Conservation (phyloP, 2,888 invertebrate species). For the Drosophila mercatorum region DNA sequence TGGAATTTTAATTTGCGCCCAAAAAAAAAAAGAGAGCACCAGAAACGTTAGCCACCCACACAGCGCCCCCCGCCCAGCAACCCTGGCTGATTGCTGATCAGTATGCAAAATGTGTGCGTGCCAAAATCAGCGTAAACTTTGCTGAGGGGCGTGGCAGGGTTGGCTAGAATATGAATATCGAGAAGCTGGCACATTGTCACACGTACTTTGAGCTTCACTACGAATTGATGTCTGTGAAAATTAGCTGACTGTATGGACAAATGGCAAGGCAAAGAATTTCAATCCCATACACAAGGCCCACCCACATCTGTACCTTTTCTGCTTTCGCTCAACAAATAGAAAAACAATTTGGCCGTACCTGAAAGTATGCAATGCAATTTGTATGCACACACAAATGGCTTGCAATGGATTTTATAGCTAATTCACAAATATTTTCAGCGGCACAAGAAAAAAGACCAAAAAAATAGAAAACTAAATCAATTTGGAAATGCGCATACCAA, state of each 20-base stretch:
- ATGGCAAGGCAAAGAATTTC: conserved; percentile 37
- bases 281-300: conserved; percentile 5
- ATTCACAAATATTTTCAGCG: conserved; percentile 25
- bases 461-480: conserved; percentile 22
- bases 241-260: conserved; percentile 65
- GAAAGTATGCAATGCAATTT: conserved; percentile 69
- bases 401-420: conserved; percentile 48
- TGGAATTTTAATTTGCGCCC: conserved; percentile 81
- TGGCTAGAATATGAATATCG: conserved; percentile 35
- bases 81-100: conserved; percentile 79
- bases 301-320: conserved; percentile 12
- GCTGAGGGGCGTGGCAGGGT: not conserved
- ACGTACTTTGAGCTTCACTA: conserved; percentile 60
- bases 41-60: conserved; percentile 34
- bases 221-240: conserved; percentile 82
- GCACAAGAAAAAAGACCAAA: not conserved
- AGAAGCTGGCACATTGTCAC: conserved; percentile 66
- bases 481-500: conserved; percentile 20
- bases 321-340: not conserved
- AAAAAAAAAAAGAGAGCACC: conserved; percentile 19
- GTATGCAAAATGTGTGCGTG: conserved; percentile 82
- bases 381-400: conserved; percentile 50
- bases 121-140: conserved; percentile 72
- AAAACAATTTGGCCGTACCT: conserved; percentile 45
- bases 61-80: conserved; percentile 3